These are phyloP conservation scores for Patella depressa DNA, from an alignment of 2,888 invertebrate genomes.

Conservation along the genomic window DNA sequence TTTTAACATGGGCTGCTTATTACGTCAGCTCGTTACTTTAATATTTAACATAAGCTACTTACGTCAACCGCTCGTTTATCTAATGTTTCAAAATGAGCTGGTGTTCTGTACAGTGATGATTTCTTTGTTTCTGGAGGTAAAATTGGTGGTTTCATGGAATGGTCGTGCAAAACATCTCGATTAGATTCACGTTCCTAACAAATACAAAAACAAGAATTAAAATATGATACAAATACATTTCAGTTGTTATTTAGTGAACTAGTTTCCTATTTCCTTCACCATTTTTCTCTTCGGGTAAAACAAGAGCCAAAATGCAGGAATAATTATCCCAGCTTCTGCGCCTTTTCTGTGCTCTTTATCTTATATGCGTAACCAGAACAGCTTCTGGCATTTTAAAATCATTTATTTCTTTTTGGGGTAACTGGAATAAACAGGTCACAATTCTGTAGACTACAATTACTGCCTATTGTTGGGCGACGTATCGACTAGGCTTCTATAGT, in stretches of 20 bases:
- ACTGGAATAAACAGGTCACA: too few species aligned
- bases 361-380: too few species aligned
- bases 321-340: background rate
- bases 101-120: constrained; percentile 89
- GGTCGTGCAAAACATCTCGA: constrained; percentile 71
- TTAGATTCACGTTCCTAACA: constrained; percentile 58
- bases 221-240: background rate
- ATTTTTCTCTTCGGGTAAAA: background rate
- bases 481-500: too few species aligned
- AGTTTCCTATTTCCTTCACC: background rate
- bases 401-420: too few species aligned
- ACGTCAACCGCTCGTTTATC: constrained; percentile 91
- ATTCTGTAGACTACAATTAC: too few species aligned
- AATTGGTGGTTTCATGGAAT: constrained; percentile 93
- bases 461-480: too few species aligned
- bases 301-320: background rate
- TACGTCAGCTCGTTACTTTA: too few species aligned
- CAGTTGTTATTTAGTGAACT: background rate
- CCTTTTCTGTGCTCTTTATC: too few species aligned
- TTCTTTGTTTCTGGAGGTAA: constrained; percentile 62
- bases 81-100: constrained; percentile 92
- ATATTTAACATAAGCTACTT: constrained; percentile 11
- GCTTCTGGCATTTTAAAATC: too few species aligned
- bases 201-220: background rate
- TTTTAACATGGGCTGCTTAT: too few species aligned